These are phyloP conservation scores for Hofmannophila pseudospretella DNA, from an alignment of 2,888 invertebrate genomes.

Conservation along the genomic window DNA sequence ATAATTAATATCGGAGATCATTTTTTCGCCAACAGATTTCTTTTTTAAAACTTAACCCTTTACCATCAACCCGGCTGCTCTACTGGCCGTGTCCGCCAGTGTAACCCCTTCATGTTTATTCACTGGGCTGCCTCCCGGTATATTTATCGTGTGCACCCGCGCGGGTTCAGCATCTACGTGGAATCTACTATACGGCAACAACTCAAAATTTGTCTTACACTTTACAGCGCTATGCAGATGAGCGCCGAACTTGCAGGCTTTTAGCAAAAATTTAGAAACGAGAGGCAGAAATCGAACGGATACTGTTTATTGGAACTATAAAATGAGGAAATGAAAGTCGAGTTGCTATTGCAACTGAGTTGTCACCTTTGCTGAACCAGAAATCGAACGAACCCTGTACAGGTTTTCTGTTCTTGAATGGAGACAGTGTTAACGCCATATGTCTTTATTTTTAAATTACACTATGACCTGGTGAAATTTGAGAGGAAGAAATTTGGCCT, in stretches of 20 bases:
- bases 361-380: too few relatives aligned
- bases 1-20: too few relatives aligned
- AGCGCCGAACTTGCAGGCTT: slow-evolving; percentile 1
- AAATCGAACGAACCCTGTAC: too few relatives aligned
- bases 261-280: background rate
- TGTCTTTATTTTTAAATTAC: too few relatives aligned
- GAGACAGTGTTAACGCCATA: too few relatives aligned
- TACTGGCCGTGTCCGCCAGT: slow-evolving; percentile 13
- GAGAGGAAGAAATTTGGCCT: too few relatives aligned
- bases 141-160: slow-evolving; percentile 64
- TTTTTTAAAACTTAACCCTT: too few relatives aligned
- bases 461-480: too few relatives aligned
- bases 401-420: too few relatives aligned
- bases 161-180: slow-evolving; percentile 37
- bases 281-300: background rate
- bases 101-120: slow-evolving; percentile 33
- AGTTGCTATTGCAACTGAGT: too few relatives aligned
- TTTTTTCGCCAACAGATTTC: too few relatives aligned
- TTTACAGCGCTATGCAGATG: slow-evolving; percentile 58
- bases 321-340: background rate
- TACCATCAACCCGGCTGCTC: too few relatives aligned
- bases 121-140: slow-evolving; percentile 44
- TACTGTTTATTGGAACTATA: background rate
- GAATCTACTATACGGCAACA: slow-evolving; percentile 38
- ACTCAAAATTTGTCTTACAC: slow-evolving; percentile 57